Conservation (phyloP, 2,888 invertebrate species). For the Masnerella sp. region DNA sequence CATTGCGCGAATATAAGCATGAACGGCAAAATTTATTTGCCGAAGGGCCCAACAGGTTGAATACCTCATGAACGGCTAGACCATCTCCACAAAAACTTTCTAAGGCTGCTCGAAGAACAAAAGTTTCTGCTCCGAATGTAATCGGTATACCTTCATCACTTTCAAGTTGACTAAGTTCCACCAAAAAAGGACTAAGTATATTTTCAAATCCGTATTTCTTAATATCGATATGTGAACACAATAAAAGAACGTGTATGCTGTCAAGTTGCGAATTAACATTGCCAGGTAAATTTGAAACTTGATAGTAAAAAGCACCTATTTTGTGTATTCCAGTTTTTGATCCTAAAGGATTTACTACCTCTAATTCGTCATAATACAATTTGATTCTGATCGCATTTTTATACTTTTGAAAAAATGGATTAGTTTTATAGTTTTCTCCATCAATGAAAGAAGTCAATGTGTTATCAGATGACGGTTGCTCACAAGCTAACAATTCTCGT, state of each 20-base stretch:
- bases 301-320: conserved; percentile 48
- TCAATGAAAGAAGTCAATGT: conserved; percentile 37
- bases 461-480: conserved; percentile 41
- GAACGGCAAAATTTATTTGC: conserved; percentile 45
- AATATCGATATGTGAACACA: conserved; percentile 45
- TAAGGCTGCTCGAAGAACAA: conserved; percentile 51
- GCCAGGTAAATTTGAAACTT: conserved; percentile 50
- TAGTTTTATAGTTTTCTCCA: conserved; percentile 37
- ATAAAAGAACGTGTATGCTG: conserved; percentile 47
- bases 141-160: conserved; percentile 52
- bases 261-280: conserved; percentile 52
- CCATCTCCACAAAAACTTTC: conserved; percentile 52
- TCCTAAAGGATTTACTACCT: conserved; percentile 31
- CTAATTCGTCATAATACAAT: conserved; percentile 58
- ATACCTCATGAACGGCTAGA: conserved; percentile 54
- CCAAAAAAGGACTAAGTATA: conserved; percentile 53
- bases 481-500: conserved; percentile 33
- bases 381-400: conserved; percentile 36
- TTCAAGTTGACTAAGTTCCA: conserved; percentile 20
- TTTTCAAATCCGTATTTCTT: conserved; percentile 52
- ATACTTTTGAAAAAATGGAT: conserved; percentile 40
- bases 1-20: conserved; percentile 31
- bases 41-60: conserved; percentile 49
- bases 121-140: conserved; percentile 30
- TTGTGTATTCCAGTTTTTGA: conserved; percentile 53